Evolutionary conservation across 1,140 invertebrate species (phyloP), one percentile per base, ranked within the genome.

Genomic region (Hormaphis cornu): DNA sequence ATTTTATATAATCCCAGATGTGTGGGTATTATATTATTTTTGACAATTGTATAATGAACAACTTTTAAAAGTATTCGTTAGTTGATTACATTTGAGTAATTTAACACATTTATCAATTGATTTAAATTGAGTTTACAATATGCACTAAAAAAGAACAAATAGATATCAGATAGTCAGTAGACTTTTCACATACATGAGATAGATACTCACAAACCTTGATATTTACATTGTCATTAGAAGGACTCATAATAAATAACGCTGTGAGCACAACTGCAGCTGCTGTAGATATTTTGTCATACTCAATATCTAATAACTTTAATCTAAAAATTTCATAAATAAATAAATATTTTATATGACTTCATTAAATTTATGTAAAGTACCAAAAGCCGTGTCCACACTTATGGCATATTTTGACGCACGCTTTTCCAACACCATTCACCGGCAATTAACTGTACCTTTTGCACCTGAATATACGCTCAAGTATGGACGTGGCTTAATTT

Each of bases 281-380:
- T 58, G 14, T 58, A 40, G 33, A 37, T 40, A 40, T 58, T 58
- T 58, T 58, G 14, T 58, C 54, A 24, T n/a, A 40, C 14, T 58
- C 54, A 24, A 40, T 40, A 8, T 58, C 20, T 24, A 58, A 8
- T 37, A 24, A 7, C 12, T 58, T 14, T 16, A 37, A 58, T 24
- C 54, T 58, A 40, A 26, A 1, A 40, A 58, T n/a, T n/a, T n/a
- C 12, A 58, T 8, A 14, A 58, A 40, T 16, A 26, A 22, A 52
- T 28, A 7, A n/a, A 52, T 52, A 28, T 1, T 28, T 28, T 28
- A 7, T 16, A 5, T 4, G 22, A 50, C 16, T 9, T 3, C 16
- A 52, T 16, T 26, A 1, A 52, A 52, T n/a, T 28, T 4, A 28
- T 50, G 10, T 16, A 28, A n/a, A n/a, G n/a, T n/a, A n/a, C n/a